These are phyloP conservation scores for Seriola rivoliana DNA, from an alignment of 2,113 vertebrate species.

Conservation along the genomic window DNA sequence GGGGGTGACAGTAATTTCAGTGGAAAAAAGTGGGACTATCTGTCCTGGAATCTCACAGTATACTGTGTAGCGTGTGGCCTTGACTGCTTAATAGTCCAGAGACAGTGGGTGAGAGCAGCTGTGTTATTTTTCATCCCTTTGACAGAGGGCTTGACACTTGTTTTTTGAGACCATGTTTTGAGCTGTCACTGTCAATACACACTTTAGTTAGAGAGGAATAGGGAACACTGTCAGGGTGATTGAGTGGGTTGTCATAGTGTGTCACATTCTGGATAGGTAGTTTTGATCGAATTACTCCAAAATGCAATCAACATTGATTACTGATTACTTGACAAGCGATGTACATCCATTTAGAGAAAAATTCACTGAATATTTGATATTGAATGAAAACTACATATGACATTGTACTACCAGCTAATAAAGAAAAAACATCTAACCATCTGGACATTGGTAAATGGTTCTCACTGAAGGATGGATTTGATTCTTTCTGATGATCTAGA, in stretches of 20 bases:
- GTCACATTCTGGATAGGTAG: conserved; percentile 3
- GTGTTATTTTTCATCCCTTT: conserved; percentile 48
- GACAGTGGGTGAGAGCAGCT: conserved; percentile 11
- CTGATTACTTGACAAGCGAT: conserved; percentile 3
- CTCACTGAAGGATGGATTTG: background rate
- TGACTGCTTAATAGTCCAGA: conserved; percentile 8
- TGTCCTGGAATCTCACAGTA: background rate
- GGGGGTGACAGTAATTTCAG: background rate
- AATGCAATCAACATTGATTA: conserved; percentile 22
- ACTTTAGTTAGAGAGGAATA: conserved; percentile 1
- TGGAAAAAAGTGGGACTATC: background rate
- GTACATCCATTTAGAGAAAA: background rate
- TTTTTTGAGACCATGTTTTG: conserved; percentile 46
- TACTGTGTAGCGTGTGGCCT: background rate
- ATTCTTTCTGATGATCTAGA: background rate
- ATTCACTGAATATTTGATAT: background rate
- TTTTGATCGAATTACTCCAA: conserved; percentile 38
- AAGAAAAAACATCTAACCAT: background rate
- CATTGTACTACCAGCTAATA: background rate
- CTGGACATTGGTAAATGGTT: background rate
- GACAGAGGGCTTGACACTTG: conserved; percentile 48
- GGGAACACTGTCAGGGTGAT: conserved; percentile 40
- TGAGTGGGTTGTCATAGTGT: conserved; percentile 35
- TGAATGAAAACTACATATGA: background rate
- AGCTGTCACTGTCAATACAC: conserved; percentile 56